Evolutionary conservation across 2,113 vertebrate species (phyloP), one percentile per base, ranked within the genome.

Genomic region (Phylloscopus trochilus): DNA sequence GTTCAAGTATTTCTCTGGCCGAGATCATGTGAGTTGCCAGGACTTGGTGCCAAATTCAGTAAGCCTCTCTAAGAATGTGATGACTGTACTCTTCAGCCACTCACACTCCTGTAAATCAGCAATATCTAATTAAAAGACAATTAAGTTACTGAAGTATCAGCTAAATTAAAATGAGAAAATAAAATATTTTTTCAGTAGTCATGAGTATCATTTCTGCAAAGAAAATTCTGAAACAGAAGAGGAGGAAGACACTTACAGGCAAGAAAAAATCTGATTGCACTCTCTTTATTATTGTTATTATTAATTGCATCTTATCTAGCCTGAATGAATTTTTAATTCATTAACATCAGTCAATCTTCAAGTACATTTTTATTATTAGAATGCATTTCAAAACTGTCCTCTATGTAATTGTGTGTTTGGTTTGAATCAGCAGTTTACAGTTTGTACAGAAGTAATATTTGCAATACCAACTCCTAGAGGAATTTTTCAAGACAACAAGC

Each of bases 361-460:
- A 62, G 39, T 64, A 49, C 13, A 33, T 87, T 93, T 79, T 89
- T 88, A 78, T 87, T 93, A 89, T 94, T 85, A 86, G 78, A 93
- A 53, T 53, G 37, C 23, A 35, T 93, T 92, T 96, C 77, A 80
- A 80, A 90, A 84, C 51, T 78, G 76, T 81, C 86, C 39, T 56
- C 26, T 64, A 27, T 90, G 58, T 73, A 66, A 76, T 53, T 80
- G 23, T 76, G 86, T 85, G 13, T 91, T 91, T 73, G 35, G 39
- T 96, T 92, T 91, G 89, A 95, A 63, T 96, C 92, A 96, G 90
- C 92, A 95, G 20, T 94, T 96, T 67, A 51, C n/a, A 74, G 51
- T 92, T 95, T 93, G 77, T 94, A 95, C 87, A 96, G 91, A 96
- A 97, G 90, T 91, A 97, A 90, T 72, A 72, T 93, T 92, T 94